Base-by-base conservation (phyloP, 2,797 vertebrate species). In the Simalia tracyae region DNA sequence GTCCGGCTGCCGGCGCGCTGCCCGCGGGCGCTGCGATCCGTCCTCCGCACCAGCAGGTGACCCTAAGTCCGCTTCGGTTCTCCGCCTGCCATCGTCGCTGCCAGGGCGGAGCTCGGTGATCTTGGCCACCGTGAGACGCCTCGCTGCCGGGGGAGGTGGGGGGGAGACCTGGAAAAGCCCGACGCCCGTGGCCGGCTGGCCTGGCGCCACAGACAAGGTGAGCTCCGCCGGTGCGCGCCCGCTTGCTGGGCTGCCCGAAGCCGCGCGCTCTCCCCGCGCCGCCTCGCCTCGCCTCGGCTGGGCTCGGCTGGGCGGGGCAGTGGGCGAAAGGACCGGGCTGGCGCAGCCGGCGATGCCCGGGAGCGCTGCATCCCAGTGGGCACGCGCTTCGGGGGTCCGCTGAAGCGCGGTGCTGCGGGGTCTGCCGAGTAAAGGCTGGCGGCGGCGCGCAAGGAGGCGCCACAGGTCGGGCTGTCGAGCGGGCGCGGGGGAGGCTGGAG, bases 1-100 rank as follows among this genome's bases (percentile, higher is more conserved):
- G 26, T 42, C 31, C 0, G 12, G 2, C 85, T 2, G 11, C 17
- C 87, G 81, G 5, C 9, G 9, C 24, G 24, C 24, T 24, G 9
- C 14, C 12, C 24, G 15, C 11, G 17, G 42, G 76, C 31, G 93
- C 61, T 97, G 97, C 96, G 90, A 84, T 97, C 96, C 1, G 94
- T 97, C 97, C 97, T 97, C 97, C 97, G 93, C 46, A 94, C 97
- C 97, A 95, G 94, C 97, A 97, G 97, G 96, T 94, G 97, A 96
- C 97, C 96, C 97, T 95, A 96, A 93, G 95, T 95, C 91, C 93
- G 87, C 64, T 93, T 94, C 91, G 93, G 19, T 91, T 91, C 92
- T 26, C 10, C 60, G 15, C 57, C 84, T 42, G 64, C 50, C 72
- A 3, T 4, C 19, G 15, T 63, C 28, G 12, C 42, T 4, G 81